These are phyloP conservation scores for Hemicrepidius hirtus DNA, from an alignment of 2,888 invertebrate genomes.

Conservation along the genomic window DNA sequence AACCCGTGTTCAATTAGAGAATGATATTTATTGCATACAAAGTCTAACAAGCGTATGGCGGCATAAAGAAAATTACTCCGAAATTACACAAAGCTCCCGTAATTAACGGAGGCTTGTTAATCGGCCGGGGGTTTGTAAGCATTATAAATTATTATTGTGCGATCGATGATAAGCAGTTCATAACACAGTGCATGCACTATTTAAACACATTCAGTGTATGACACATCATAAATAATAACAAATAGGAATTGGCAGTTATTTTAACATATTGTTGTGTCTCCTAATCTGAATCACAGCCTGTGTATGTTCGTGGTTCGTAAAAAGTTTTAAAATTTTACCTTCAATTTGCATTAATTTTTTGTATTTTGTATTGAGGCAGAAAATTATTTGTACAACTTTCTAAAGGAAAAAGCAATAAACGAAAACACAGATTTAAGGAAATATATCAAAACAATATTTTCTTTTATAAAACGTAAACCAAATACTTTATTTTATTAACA, in stretches of 20 bases:
- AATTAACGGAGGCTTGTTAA: conserved; percentile 28
- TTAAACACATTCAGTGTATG: conserved; percentile 46
- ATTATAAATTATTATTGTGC: conserved; percentile 56
- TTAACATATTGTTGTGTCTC: conserved; percentile 44
- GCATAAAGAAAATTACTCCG: conserved; percentile 5
- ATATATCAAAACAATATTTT: background rate
- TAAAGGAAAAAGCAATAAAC: too few species aligned
- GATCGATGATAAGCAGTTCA: conserved; percentile 56
- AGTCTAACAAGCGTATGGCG: background rate
- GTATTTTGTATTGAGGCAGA: background rate
- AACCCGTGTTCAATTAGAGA: background rate
- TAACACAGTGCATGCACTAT: conserved; percentile 50
- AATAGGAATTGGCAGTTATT: conserved; percentile 47
- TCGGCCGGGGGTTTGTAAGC: conserved; percentile 31
- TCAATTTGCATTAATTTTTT: background rate
- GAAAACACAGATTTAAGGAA: background rate
- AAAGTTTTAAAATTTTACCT: conserved; percentile 9
- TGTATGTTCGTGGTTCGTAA: conserved; percentile 37
- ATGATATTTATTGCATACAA: conserved; percentile 6
- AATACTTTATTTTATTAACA: conserved; percentile 38
- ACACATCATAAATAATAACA: conserved; percentile 51
- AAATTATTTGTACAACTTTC: too few species aligned
- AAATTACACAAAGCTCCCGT: conserved; percentile 23
- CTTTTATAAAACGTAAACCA: background rate
- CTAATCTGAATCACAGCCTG: background rate